A percentile compares a stretch with the other conserved stretches of the same genome.
Conservation (phyloP, 1,140 invertebrate genomes). For the Cecropterus lyciades region DNA sequence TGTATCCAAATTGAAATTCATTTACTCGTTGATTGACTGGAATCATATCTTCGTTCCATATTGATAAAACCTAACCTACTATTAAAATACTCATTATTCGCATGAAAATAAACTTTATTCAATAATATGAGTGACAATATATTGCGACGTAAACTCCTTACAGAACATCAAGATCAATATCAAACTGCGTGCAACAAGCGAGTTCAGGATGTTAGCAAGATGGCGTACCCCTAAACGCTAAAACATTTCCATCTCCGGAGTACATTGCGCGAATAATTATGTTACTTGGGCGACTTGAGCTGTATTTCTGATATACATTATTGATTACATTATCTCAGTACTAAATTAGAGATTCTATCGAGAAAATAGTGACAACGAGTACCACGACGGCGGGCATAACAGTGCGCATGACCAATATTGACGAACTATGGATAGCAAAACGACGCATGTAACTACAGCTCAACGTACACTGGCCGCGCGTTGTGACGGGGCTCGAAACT, state of each 20-base stretch:
- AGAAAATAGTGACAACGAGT: slow-evolving; percentile 17
- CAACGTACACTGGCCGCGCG: slow-evolving; percentile 9
- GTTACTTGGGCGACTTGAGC: neutral
- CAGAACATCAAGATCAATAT: neutral
- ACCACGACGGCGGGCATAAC: slow-evolving; percentile 6
- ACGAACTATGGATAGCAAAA: slow-evolving; percentile 17
- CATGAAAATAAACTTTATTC: no score
- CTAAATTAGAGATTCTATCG: slow-evolving; percentile 9
- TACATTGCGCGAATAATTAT: slow-evolving; percentile 1
- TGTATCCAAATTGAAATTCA: no score
- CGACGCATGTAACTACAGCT: slow-evolving; percentile 13
- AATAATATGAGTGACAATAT: no score
- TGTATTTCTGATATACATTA: slow-evolving; percentile 7
- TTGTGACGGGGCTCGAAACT: slow-evolving; percentile 6
- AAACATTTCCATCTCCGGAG: neutral
- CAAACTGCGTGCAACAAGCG: neutral
- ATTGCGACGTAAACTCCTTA: no score
- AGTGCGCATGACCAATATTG: slow-evolving; percentile 32
- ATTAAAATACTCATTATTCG: no score
- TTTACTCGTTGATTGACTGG: no score
- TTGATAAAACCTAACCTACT: no score
- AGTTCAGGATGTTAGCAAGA: neutral
- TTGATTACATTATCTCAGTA: slow-evolving; percentile 24
- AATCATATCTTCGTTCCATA: no score
- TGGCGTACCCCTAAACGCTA: slow-evolving; percentile 5